Evolutionary conservation across 2,113 vertebrate species (phyloP).

Genomic region (Odontophorus gujanensis): DNA sequence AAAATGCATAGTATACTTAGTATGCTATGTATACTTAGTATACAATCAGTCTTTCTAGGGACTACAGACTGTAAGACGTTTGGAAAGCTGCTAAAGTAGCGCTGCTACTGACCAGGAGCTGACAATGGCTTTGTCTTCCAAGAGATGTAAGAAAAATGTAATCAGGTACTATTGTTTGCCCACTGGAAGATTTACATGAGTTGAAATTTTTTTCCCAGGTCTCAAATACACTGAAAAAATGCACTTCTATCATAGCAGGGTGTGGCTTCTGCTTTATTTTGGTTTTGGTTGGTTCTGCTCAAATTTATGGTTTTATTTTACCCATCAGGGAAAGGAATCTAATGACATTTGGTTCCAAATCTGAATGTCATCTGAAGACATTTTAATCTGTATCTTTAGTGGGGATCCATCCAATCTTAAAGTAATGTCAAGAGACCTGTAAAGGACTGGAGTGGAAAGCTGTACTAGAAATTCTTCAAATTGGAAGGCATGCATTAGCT

Average conservation of each 20-base stretch:
- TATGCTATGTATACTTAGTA: too few relatives aligned
- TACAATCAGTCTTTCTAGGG: background rate
- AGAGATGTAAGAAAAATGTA: background rate
- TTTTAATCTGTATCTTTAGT: background rate
- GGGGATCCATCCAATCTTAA: background rate
- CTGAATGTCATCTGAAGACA: background rate
- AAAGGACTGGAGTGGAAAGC: background rate
- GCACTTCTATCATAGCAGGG: background rate
- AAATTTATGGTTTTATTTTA: background rate
- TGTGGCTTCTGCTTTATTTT: background rate
- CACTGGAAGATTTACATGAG: background rate
- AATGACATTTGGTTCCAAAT: background rate
- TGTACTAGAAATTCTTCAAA: background rate
- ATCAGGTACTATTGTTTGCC: background rate
- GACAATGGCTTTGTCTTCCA: background rate
- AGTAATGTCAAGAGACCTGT: background rate
- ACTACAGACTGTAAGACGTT: background rate
- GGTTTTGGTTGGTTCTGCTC: background rate
- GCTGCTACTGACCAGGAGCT: background rate
- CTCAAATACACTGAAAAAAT: background rate
- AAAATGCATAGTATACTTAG: accelerated
- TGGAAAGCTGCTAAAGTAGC: background rate
- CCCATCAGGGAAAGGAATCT: background rate
- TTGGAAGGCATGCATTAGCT: background rate
- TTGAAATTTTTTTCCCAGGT: background rate